Evolutionary conservation across 1,140 invertebrate species (phyloP), one percentile per base, ranked within the genome.

Genomic region (Aleiodes sp.): DNA sequence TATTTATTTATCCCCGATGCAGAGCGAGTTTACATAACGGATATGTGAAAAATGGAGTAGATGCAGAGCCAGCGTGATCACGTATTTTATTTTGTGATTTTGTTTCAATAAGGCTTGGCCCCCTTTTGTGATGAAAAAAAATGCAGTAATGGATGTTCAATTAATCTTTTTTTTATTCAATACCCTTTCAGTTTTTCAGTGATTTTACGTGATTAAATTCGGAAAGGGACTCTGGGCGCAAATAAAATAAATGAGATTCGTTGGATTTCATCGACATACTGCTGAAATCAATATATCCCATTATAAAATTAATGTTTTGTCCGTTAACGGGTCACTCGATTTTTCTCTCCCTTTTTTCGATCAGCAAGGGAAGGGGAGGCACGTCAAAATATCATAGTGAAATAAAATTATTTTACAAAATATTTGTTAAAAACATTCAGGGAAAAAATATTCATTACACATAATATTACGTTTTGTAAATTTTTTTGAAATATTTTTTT

Each of bases 281-380:
- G 59, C 28, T 26, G 37, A 43, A 69, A 69, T 69, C 67, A 43
- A 69, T 69, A 33, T 33, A 69, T 69, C 41, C 67, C 26, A 63
- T 69, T 69, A 69, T 56, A 69, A 69, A 69, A 69, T 69, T 69
- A 69, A 69, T 69, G 67, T 64, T 63, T 63, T 33, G 16, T 21
- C 31, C 29, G 67, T 69, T 69, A 69, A 69, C 67, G 67, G 67
- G 67, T 69, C 67, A 69, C 67, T 69, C 43, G 67, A 39, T 39
- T 67, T 67, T n/a, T n/a, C n/a, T 24, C 31, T 57, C 43, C 43
- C 28, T 33, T 37, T 24, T 24, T 46, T 24, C 12, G n/a, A n/a
- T n/a, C n/a, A n/a, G n/a, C n/a, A n/a, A n/a, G n/a, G n/a, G n/a
- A n/a, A n/a, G n/a, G n/a, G n/a, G n/a, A n/a, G n/a, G n/a, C n/a